Evolutionary conservation across 2,888 invertebrate genomes (phyloP), one percentile per base, ranked within the genome.

Genomic region (Diabrotica balteata): DNA sequence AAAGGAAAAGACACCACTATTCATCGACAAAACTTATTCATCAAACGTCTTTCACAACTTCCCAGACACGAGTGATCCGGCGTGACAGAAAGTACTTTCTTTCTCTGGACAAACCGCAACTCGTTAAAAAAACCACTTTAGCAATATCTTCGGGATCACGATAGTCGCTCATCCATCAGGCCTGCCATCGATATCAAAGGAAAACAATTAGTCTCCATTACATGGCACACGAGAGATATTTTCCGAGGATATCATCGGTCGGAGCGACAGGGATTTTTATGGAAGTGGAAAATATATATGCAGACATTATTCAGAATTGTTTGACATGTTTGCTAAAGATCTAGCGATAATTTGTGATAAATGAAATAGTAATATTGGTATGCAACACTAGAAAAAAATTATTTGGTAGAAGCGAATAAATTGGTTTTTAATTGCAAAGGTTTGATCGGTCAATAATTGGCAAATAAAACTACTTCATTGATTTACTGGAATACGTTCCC

Each of bases 181-280:
- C 22, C 74, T 74, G 77, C 73, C 74, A 74, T 70, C 71, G 66
- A 62, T 67, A 62, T 68, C 67, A 69, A 75, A 71, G 72, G 44
- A 58, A 72, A 73, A 72, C 75, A 76, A 77, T 77, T 77, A 77
- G 76, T 77, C 74, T 74, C 74, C 69, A 75, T 76, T 75, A 73
- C 75, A 73, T 70, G 74, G 51, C 73, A 74, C 73, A 70, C 72
- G 47, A 54, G 49, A 44, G 54, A 62, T 62, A 62, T 62, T 54
- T 54, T 47, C 45, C 11, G 45, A 45, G 17, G 45, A 8, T 47
- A 57, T 44, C 45, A 11, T 8, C 55, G 7, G 17, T 57, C 55
- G 45, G 22, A 11, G 11, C 7, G 6, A 7, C 9, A 45, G 17
- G 5, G 8, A 9, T 8, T 47, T 47, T 47, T 47, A 9, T 10